Evolutionary conservation across 2,888 invertebrate genomes (phyloP).

Genomic region (Cantharis flavilabris): DNA sequence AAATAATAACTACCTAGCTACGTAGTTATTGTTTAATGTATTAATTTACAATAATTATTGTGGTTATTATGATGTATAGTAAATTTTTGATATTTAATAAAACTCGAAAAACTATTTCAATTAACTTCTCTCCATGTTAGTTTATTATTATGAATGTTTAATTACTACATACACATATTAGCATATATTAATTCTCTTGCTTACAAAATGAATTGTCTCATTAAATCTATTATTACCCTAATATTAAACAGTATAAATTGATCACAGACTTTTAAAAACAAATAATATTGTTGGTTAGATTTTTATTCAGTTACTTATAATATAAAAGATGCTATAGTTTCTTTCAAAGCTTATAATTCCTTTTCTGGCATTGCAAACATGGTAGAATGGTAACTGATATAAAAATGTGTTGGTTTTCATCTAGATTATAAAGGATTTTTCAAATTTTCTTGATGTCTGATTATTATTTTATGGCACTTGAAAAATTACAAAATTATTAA

Average conservation of each 20-base stretch:
- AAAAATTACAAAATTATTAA: no score
- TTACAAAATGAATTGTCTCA: background rate
- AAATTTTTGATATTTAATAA: no score
- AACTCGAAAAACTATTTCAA: no score
- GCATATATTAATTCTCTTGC: background rate
- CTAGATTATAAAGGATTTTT: no score
- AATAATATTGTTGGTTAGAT: background rate
- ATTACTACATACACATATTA: background rate
- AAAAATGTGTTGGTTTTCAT: no score
- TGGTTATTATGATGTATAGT: no score
- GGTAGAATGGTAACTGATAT: background rate
- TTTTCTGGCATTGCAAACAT: background rate
- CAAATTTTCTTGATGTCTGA: no score
- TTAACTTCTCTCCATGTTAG: background rate
- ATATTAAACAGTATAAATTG: background rate
- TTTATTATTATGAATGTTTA: background rate
- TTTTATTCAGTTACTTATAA: background rate
- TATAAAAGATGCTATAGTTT: background rate
- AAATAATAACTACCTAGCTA: no score
- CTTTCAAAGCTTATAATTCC: background rate
- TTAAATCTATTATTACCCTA: background rate
- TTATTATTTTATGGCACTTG: no score
- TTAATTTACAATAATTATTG: no score
- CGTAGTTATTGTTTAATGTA: no score
- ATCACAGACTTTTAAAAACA: background rate